Evolutionary conservation across 1,140 invertebrate genomes (phyloP).

Genomic region (Drosophila mojavensis): DNA sequence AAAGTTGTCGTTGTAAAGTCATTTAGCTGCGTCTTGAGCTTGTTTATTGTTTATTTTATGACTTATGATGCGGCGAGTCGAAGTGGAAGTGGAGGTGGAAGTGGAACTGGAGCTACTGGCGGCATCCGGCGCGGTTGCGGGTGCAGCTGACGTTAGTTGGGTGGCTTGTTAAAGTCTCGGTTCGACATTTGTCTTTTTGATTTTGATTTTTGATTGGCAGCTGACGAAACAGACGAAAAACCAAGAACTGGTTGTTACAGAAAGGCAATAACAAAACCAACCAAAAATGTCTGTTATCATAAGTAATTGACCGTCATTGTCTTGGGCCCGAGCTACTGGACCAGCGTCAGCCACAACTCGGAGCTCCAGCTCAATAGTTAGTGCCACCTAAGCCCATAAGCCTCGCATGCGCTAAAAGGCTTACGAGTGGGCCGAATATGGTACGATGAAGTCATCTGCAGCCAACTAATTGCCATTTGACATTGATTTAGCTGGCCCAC

Average conservation of each 20-base stretch:
- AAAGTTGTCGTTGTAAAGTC: slow-evolving; percentile 49
- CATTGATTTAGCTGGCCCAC: slow-evolving; percentile 28
- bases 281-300: slow-evolving; percentile 26
- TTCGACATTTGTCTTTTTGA: background rate
- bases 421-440: background rate
- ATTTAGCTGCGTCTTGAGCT: slow-evolving; percentile 55
- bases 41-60: slow-evolving; percentile 75
- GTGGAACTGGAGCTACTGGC: background rate
- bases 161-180: background rate
- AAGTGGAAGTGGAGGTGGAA: background rate
- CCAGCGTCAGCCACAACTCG: background rate
- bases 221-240: slow-evolving; percentile 12
- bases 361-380: background rate
- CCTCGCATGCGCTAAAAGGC: slow-evolving; percentile 17
- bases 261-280: too few relatives aligned
- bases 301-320: slow-evolving; percentile 27
- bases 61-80: slow-evolving; percentile 47
- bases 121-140: background rate
- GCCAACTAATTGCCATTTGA: slow-evolving; percentile 16
- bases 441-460: slow-evolving; percentile 31
- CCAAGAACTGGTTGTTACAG: slow-evolving; percentile 22
- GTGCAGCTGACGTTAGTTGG: background rate
- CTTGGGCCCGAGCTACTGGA: slow-evolving; percentile 14
- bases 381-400: slow-evolving; percentile 11
- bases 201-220: slow-evolving; percentile 12